Evolutionary conservation across 2,113 vertebrate species (phyloP).

Genomic region (Petromus typicus): DNA sequence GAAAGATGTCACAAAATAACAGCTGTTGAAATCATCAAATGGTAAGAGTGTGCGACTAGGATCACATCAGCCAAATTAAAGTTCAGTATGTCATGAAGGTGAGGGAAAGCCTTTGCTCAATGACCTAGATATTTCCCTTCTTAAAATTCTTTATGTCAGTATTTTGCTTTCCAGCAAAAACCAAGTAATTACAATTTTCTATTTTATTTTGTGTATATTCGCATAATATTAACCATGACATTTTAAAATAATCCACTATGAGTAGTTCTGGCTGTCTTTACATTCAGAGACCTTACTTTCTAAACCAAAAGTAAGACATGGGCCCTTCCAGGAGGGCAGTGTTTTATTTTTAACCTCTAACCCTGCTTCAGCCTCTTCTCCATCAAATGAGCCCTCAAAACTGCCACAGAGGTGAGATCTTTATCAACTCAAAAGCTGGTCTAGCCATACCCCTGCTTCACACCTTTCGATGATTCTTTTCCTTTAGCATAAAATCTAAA

Average conservation of each 20-base stretch:
- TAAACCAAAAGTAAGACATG: neutral
- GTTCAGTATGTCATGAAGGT: neutral
- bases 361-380: neutral
- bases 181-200: neutral
- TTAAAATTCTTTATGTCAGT: conserved; percentile 9
- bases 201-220: neutral
- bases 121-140: neutral
- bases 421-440: neutral
- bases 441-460: neutral
- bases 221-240: neutral
- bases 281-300: neutral
- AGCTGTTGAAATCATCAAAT: conserved; percentile 35
- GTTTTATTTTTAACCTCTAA: neutral
- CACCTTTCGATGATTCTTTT: neutral
- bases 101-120: neutral
- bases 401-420: neutral
- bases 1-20: neutral
- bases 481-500: neutral
- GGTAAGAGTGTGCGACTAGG: neutral
- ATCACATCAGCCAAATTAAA: conserved; percentile 1
- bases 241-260: neutral
- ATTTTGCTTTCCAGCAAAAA: neutral
- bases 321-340: neutral
- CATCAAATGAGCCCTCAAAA: neutral
- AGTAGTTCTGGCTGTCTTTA: neutral